phyloP scores from a whole-genome alignment of 2,113 vertebrate genomes.

The Prionailurus bengalensis region DNA sequence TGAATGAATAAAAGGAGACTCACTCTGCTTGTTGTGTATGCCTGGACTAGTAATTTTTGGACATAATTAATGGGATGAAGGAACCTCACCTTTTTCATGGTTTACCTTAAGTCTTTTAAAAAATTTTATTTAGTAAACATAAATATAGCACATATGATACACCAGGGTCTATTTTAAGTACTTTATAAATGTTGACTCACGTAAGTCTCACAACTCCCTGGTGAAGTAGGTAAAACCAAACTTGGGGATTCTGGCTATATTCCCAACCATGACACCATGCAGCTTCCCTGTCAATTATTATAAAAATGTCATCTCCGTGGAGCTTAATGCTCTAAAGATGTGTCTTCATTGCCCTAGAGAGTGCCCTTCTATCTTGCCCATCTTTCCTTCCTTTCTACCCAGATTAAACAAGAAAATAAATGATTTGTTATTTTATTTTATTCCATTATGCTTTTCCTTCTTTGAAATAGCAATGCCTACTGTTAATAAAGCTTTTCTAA shows the following conservation, averaged over 20 bases:
- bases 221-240: background rate
- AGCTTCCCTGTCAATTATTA: conserved; percentile 28
- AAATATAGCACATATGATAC: background rate
- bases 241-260: background rate
- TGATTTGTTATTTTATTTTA: conserved; percentile 31
- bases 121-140: background rate
- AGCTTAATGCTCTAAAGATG: conserved; percentile 24
- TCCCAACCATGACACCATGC: background rate
- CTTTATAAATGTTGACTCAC: conserved; percentile 27
- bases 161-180: background rate
- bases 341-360: background rate
- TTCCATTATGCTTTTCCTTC: background rate
- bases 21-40: conserved; percentile 27
- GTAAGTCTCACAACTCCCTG: background rate
- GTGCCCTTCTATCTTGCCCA: background rate
- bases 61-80: background rate
- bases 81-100: background rate
- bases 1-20: background rate
- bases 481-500: background rate
- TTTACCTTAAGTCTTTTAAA: background rate
- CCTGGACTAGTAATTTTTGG: conserved; percentile 34
- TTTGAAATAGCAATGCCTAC: background rate
- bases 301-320: conserved; percentile 30
- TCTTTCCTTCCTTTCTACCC: background rate
- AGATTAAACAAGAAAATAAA: conserved; percentile 58